Evolutionary conservation across 1,140 invertebrate species (phyloP), one percentile per base, ranked within the genome.

Genomic region (Luehdorfia chinensis): DNA sequence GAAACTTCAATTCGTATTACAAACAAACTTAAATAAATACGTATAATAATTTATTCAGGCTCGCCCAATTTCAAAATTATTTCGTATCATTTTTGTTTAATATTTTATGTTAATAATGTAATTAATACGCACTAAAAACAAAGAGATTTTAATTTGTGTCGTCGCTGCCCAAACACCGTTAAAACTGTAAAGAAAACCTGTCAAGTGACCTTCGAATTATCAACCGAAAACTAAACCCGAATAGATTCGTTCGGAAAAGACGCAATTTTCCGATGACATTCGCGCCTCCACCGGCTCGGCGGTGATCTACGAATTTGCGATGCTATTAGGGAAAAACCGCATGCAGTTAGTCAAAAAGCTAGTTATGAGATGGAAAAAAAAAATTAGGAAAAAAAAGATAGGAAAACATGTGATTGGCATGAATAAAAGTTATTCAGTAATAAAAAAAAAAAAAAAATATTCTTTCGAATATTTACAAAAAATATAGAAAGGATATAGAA

Each of bases 101-200:
- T n/a, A n/a, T n/a, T n/a, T n/a, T n/a, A n/a, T n/a, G n/a, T n/a
- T n/a, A n/a, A n/a, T n/a, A n/a, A n/a, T n/a, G n/a, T n/a, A n/a
- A n/a, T n/a, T n/a, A n/a, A n/a, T n/a, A n/a, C n/a, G n/a, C n/a
- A n/a, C n/a, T n/a, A n/a, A 61, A 75, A 73, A 67, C 59, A 63
- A 55, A 60, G 53, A 23, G 43, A 39, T 50, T 37, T 55, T 57
- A 64, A 66, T 68, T 51, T 8, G 67, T 71, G 68, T 64, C 62
- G 62, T 48, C 27, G 45, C 41, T 49, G 48, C 46, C 41, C 66
- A 55, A 39, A 49, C 47, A 62, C 59, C 78, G 78, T 83, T 83
- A 79, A 72, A 83, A 83, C 78, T 83, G 78, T 83, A 77, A 79
- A 81, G 6, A 72, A 77, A 78, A 83, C 78, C 60, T 54, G 78